These are phyloP conservation scores for Meandrusa payeni DNA, from an alignment of 2,888 invertebrate species.

Conservation along the genomic window DNA sequence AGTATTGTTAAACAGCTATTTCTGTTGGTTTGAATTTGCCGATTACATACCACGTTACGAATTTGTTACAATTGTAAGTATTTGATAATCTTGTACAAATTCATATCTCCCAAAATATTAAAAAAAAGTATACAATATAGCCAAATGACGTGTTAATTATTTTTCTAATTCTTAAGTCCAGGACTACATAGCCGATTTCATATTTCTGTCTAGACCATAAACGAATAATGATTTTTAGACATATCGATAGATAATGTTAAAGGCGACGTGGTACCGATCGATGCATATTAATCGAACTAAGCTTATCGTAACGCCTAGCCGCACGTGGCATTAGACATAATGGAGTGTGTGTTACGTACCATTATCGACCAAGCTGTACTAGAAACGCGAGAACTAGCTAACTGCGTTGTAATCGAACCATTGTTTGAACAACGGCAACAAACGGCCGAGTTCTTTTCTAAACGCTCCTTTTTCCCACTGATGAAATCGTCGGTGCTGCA, in stretches of 20 bases:
- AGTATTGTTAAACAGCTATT: too few species aligned
- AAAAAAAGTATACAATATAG: too few species aligned
- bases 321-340: slow-evolving; percentile 10
- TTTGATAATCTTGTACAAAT: too few species aligned
- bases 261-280: slow-evolving; percentile 5
- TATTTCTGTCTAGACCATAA: neutral
- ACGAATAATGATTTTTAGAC: slow-evolving; percentile 6
- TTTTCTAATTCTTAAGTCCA: too few species aligned
- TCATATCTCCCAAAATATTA: too few species aligned
- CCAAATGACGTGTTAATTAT: too few species aligned
- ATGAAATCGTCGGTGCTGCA: slow-evolving; percentile 46
- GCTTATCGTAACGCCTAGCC: slow-evolving; percentile 6
- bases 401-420: slow-evolving; percentile 21
- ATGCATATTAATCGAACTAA: slow-evolving; percentile 13
- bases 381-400: slow-evolving; percentile 13
- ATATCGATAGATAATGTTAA: slow-evolving; percentile 9
- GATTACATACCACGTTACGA: too few species aligned
- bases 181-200: too few species aligned
- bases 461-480: slow-evolving; percentile 27
- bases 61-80: too few species aligned
- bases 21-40: too few species aligned
- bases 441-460: slow-evolving; percentile 11
- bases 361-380: neutral
- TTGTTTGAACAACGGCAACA: slow-evolving; percentile 11
- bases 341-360: slow-evolving; percentile 1